These are phyloP conservation scores for Psilanteris sp. DNA, from an alignment of 1,140 invertebrate genomes.

Conservation along the genomic window DNA sequence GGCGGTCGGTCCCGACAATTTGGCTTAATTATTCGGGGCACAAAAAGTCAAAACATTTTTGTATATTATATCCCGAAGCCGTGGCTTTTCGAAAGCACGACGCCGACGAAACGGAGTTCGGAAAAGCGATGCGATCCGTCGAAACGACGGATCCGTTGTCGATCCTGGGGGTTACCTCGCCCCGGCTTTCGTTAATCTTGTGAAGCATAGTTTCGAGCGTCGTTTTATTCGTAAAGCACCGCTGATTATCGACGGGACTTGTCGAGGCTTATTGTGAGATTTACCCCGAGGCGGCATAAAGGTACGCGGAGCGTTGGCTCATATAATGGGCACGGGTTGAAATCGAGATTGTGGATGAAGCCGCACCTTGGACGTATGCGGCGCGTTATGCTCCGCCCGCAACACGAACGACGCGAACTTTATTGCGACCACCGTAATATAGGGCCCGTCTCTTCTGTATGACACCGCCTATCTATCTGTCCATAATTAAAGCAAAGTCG, in stretches of 20 bases:
- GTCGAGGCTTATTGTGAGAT: constrained; percentile 66
- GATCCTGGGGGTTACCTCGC: constrained; percentile 17
- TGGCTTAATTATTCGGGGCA: constrained; percentile 6
- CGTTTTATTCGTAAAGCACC: constrained; percentile 58
- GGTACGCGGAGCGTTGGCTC: constrained; percentile 64
- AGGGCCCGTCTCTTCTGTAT: constrained; percentile 51
- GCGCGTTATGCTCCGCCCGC: constrained; percentile 72
- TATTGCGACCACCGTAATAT: constrained; percentile 74
- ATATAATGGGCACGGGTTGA: constrained; percentile 73
- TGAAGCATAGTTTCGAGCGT: constrained; percentile 30
- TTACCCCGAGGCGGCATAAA: constrained; percentile 66
- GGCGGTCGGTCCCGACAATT: constrained; percentile 9
- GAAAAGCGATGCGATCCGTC: constrained; percentile 25
- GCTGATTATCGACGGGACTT: constrained; percentile 64
- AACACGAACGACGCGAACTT: constrained; percentile 71
- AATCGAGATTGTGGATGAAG: constrained; percentile 75
- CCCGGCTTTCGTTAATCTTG: constrained; percentile 40
- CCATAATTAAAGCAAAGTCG: constrained; percentile 42
- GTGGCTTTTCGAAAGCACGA: too few relatives aligned
- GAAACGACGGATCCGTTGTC: constrained; percentile 28
- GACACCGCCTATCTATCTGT: constrained; percentile 64
- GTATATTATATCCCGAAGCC: too few relatives aligned
- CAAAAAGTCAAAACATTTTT: constrained; percentile 42
- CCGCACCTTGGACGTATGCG: constrained; percentile 72
- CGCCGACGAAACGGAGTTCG: not conserved